phyloP scores from a whole-genome alignment of 2,888 invertebrate genomes.

The Trichopoda pennipes region DNA sequence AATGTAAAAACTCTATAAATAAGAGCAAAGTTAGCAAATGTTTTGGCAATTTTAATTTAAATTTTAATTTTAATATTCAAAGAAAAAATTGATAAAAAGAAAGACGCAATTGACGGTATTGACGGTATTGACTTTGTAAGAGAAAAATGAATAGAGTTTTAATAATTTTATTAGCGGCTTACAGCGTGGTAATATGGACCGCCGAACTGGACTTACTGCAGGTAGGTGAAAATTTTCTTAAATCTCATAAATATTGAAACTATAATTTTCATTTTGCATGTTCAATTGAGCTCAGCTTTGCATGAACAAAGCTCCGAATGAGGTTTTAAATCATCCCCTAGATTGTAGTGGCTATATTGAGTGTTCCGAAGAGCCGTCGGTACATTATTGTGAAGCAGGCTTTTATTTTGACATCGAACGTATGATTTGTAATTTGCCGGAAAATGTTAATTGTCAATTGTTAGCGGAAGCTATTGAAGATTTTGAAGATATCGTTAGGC shows the following conservation, averaged over 20 bases:
- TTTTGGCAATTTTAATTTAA: slow-evolving; percentile 6
- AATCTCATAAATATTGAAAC: not conserved
- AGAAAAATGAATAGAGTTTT: slow-evolving; percentile 16
- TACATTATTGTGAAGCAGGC: slow-evolving; percentile 72
- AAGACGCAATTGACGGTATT: slow-evolving; percentile 34
- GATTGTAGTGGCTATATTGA: slow-evolving; percentile 76
- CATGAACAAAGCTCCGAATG: slow-evolving; percentile 63
- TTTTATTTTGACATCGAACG: slow-evolving; percentile 73
- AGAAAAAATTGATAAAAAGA: not conserved
- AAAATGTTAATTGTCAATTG: slow-evolving; percentile 71
- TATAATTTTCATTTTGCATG: not conserved
- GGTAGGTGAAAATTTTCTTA: not conserved
- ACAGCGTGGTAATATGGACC: slow-evolving; percentile 11
- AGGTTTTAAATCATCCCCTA: slow-evolving; percentile 73
- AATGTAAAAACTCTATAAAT: slow-evolving; percentile 41
- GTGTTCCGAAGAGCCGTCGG: slow-evolving; percentile 67
- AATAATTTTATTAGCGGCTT: slow-evolving; percentile 1
- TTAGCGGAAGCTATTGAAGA: not conserved
- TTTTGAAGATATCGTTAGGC: not conserved
- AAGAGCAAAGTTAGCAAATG: not conserved
- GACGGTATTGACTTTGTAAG: not conserved
- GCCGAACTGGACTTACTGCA: slow-evolving; percentile 36
- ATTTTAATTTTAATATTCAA: slow-evolving; percentile 9
- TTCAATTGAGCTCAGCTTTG: slow-evolving; percentile 72
- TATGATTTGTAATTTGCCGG: slow-evolving; percentile 74